Conservation (phyloP, 1,140 invertebrate genomes). For the Oreohelix idahoensis region DNA sequence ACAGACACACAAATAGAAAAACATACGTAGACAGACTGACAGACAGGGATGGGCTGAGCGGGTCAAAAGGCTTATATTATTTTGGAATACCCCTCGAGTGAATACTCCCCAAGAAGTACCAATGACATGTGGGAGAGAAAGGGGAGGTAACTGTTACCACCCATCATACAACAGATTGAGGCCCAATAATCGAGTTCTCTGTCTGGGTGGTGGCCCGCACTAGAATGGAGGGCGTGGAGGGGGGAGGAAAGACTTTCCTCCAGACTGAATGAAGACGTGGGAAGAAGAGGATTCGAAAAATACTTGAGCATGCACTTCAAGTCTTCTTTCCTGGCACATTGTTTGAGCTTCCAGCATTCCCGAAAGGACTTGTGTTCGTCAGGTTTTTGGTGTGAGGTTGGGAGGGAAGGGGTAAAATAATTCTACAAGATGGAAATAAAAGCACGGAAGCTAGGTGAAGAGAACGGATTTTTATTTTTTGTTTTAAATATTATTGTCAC, state of each 20-base stretch:
- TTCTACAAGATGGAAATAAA: background rate
- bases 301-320: background rate
- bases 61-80: background rate
- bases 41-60: background rate
- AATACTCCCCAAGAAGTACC: background rate
- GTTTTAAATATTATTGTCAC: background rate
- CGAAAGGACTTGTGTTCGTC: background rate
- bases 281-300: constrained; percentile 6
- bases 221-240: background rate
- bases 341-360: background rate
- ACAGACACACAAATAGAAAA: background rate
- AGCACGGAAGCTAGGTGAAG: background rate
- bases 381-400: background rate
- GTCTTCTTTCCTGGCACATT: constrained; percentile 1
- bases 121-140: background rate
- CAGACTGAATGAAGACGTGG: background rate
- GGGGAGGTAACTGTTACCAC: background rate
- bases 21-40: background rate
- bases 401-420: background rate
- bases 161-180: background rate
- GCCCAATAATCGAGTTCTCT: background rate
- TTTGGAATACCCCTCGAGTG: no score
- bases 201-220: background rate
- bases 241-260: background rate
- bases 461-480: background rate